Evolutionary conservation across 2,888 invertebrate genomes (phyloP).

Genomic region (Cryptosula pallasiana): DNA sequence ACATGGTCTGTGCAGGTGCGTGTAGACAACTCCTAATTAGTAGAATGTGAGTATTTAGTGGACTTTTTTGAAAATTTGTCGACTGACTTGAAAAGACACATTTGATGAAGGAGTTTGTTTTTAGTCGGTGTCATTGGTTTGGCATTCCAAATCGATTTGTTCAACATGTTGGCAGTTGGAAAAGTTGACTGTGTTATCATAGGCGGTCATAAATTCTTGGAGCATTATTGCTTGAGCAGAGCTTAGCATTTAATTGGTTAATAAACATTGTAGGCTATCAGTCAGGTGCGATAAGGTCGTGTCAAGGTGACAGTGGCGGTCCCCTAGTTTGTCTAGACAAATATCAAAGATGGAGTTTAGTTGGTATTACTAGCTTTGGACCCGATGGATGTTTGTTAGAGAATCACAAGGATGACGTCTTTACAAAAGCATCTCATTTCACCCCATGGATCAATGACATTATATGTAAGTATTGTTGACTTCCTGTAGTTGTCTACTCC

Average conservation of each 20-base stretch:
- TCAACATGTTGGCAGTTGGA: too few relatives aligned
- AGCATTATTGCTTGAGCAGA: too few relatives aligned
- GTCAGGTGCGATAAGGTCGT: conserved; percentile 40
- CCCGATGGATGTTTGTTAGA: conserved; percentile 38
- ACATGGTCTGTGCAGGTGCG: conserved; percentile 1
- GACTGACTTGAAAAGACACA: too few relatives aligned
- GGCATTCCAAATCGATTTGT: too few relatives aligned
- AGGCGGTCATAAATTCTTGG: too few relatives aligned
- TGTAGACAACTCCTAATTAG: not conserved
- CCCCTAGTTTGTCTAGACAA: conserved; percentile 39
- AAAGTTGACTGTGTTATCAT: too few relatives aligned
- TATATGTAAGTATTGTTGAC: conserved; percentile 32
- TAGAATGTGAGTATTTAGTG: too few relatives aligned
- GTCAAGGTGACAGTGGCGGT: conserved; percentile 51
- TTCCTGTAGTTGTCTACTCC: not conserved
- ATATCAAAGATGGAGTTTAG: conserved; percentile 35
- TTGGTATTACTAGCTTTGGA: conserved; percentile 43
- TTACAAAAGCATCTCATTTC: conserved; percentile 36
- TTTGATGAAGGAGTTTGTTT: too few relatives aligned
- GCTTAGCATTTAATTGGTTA: too few relatives aligned
- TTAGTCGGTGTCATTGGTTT: too few relatives aligned
- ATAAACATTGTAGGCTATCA: conserved; percentile 49
- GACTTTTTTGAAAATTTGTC: too few relatives aligned
- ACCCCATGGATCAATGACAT: conserved; percentile 38
- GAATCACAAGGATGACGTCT: conserved; percentile 38